Conservation (phyloP, 2,113 vertebrate species). For the Montifringilla adamsi region DNA sequence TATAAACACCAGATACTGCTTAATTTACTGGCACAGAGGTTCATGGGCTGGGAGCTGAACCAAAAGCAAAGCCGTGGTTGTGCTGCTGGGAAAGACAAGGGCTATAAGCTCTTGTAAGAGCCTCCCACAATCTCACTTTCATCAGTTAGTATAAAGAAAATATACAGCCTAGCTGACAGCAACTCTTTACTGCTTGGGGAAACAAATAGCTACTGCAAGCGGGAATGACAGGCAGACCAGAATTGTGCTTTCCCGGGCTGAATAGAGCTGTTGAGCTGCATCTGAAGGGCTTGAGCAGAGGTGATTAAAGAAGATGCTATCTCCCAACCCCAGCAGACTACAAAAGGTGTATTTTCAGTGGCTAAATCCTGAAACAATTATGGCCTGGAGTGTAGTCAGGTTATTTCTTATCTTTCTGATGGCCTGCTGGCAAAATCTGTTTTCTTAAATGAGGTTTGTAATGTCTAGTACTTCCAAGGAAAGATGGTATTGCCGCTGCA, state of each 20-base stretch:
- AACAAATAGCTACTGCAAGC: not conserved
- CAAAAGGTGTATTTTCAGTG: not conserved
- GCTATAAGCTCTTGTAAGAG: not conserved
- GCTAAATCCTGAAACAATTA: constrained; percentile 44
- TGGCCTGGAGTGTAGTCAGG: not conserved
- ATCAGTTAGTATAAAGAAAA: not conserved
- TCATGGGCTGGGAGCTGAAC: not conserved
- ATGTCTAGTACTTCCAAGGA: constrained; percentile 2
- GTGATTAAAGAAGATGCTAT: constrained; percentile 51
- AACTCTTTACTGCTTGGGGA: not conserved
- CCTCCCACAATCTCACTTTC: not conserved
- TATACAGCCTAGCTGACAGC: constrained; percentile 17
- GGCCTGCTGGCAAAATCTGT: not conserved
- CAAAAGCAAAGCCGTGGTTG: not conserved
- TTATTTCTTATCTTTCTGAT: constrained; percentile 12
- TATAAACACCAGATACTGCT: not conserved
- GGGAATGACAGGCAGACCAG: constrained; percentile 24
- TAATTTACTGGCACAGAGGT: not conserved
- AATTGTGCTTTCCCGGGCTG: not conserved
- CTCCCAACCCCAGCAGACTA: not conserved
- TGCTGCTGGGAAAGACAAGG: not conserved
- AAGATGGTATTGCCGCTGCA: not conserved
- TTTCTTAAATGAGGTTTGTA: not conserved
- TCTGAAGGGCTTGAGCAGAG: constrained; percentile 38
- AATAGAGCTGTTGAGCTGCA: constrained; percentile 26